phyloP scores from a whole-genome alignment of 2,797 vertebrate genomes.

The Anomalospiza imberbis region DNA sequence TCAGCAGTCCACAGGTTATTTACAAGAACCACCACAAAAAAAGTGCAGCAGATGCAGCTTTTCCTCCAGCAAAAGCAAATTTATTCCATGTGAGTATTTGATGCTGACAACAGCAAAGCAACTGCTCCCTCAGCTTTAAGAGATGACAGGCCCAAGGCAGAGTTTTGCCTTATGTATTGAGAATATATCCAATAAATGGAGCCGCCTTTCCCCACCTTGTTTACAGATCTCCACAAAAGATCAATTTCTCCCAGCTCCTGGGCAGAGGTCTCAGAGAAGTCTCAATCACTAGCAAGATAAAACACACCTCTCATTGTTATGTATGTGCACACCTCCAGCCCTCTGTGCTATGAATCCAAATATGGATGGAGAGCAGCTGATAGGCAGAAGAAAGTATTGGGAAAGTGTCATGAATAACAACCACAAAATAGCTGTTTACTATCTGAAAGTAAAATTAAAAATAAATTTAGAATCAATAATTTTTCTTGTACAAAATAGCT shows the following conservation, averaged over 20 bases:
- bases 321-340: background rate
- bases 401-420: background rate
- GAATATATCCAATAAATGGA: background rate
- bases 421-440: background rate
- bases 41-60: background rate
- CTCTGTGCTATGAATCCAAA: background rate
- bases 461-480: background rate
- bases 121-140: background rate
- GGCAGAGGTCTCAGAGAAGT: background rate
- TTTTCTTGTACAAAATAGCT: background rate
- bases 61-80: background rate
- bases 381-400: background rate
- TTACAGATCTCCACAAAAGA: background rate
- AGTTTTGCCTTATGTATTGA: background rate
- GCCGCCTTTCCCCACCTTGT: background rate
- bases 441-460: background rate
- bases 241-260: background rate
- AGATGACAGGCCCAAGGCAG: background rate
- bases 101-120: background rate
- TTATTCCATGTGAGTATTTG: background rate
- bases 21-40: background rate
- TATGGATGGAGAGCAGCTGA: background rate
- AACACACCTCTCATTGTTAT: background rate
- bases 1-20: background rate
- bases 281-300: background rate